A percentile compares a stretch with the other conserved stretches of the same genome.
These are phyloP conservation scores for Megalonaias nervosa DNA, from an alignment of 1,140 invertebrate genomes.

Conservation along the genomic window DNA sequence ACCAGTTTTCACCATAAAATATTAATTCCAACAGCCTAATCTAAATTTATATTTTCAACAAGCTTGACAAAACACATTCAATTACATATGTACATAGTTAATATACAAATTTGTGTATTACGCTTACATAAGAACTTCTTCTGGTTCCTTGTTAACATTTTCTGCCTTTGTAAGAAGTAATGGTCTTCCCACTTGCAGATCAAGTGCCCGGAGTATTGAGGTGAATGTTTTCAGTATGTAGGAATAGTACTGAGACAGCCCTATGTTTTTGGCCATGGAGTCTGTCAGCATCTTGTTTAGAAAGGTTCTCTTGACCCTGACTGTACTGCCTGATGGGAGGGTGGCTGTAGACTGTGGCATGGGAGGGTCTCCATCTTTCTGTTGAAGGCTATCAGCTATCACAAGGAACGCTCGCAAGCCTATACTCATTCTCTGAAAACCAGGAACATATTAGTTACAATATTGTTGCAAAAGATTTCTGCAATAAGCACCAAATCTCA, in stretches of 20 bases:
- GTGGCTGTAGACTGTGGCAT: constrained; percentile 97
- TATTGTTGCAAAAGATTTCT: no score
- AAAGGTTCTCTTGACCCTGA: constrained; percentile 91
- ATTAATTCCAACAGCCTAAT: no score
- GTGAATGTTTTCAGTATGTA: constrained; percentile 96
- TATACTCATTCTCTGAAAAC: constrained; percentile 91
- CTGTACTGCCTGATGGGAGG: constrained; percentile 93
- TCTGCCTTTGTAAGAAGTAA: constrained; percentile 96
- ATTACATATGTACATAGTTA: no score
- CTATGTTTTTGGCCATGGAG: constrained; percentile 94
- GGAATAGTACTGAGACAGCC: constrained; percentile 96
- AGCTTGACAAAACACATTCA: no score
- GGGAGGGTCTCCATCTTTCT: constrained; percentile 97
- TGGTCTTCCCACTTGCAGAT: constrained; percentile 95
- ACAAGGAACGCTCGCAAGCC: constrained; percentile 95
- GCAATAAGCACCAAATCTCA: no score
- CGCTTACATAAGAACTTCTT: constrained; percentile 89
- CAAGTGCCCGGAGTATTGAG: constrained; percentile 95
- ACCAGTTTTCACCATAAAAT: no score
- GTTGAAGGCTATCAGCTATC: constrained; percentile 98
- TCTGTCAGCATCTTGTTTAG: constrained; percentile 76
- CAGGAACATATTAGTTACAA: background rate
- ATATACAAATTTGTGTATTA: background rate
- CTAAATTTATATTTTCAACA: no score
- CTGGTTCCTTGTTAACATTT: constrained; percentile 96